A percentile compares a stretch with the other conserved stretches of the same genome.
Conservation (phyloP, 2,888 invertebrate genomes). For the Cantharis flavilabris region DNA sequence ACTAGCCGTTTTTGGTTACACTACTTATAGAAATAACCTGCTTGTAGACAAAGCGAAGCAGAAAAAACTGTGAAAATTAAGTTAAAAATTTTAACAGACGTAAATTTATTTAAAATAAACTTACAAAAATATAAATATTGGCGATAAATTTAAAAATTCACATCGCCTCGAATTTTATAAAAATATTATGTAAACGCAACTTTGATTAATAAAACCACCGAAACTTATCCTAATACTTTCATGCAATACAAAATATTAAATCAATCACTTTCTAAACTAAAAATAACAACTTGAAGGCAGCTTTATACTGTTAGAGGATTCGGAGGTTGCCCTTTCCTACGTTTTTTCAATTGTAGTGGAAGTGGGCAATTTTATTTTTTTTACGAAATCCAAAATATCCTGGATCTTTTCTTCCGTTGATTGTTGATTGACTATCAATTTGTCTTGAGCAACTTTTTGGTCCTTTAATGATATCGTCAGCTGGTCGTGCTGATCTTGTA, state of each 20-base stretch:
- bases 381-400: conserved; percentile 50
- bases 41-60: too few species aligned
- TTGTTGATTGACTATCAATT: conserved; percentile 46
- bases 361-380: conserved; percentile 38
- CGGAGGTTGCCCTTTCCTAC: not conserved
- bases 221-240: not conserved
- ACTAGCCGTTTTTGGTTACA: too few species aligned
- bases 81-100: not conserved
- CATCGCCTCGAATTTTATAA: not conserved
- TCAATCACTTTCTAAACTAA: not conserved
- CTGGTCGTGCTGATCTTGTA: conserved; percentile 55
- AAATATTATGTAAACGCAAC: not conserved
- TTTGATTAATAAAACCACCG: not conserved
- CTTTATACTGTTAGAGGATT: not conserved
- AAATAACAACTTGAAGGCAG: not conserved
- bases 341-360: not conserved
- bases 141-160: not conserved
- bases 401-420: conserved; percentile 53
- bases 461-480: conserved; percentile 52
- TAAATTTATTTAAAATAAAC: not conserved
- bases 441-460: conserved; percentile 49
- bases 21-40: too few species aligned
- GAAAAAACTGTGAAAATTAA: too few species aligned
- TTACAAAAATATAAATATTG: not conserved
- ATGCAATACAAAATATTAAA: not conserved